Evolutionary conservation across 1,140 invertebrate species (phyloP).

Genomic region (Platyscapa corneri): DNA sequence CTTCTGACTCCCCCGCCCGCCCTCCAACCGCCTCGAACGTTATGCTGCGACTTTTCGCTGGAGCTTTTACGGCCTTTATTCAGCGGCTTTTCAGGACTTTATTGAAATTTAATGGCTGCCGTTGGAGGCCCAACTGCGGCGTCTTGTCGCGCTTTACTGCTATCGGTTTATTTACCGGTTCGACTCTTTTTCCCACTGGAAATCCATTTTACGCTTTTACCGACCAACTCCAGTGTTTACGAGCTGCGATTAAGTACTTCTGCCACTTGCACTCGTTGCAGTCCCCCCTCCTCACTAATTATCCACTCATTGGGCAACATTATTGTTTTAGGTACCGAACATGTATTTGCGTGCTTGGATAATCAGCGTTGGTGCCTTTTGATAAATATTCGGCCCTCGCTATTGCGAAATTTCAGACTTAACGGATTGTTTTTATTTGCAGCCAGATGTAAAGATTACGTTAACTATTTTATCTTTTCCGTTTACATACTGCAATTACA

Average conservation of each 20-base stretch:
- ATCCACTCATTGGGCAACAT: no score
- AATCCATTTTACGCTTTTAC: conserved; percentile 3
- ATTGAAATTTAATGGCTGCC: conserved; percentile 41
- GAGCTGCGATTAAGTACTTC: neutral
- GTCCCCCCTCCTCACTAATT: neutral
- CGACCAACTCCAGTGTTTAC: conserved; percentile 26
- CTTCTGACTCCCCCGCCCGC: conserved; percentile 27
- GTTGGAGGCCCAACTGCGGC: neutral
- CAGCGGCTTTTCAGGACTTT: conserved; percentile 19
- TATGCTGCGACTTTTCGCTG: conserved; percentile 6
- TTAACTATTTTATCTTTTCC: no score
- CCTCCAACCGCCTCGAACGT: neutral
- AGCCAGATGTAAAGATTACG: no score
- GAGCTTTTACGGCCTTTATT: conserved; percentile 32
- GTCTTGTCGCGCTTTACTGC: conserved; percentile 11
- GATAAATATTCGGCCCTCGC: no score
- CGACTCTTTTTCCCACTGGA: conserved; percentile 9
- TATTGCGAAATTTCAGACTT: no score
- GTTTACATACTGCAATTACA: no score
- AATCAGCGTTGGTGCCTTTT: no score
- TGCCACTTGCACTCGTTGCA: neutral
- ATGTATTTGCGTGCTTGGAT: no score
- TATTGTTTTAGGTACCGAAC: no score
- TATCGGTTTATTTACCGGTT: conserved; percentile 14
- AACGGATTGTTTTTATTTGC: no score